Base-by-base conservation (phyloP, 2,113 vertebrate species). In the Lampris megalopsis region DNA sequence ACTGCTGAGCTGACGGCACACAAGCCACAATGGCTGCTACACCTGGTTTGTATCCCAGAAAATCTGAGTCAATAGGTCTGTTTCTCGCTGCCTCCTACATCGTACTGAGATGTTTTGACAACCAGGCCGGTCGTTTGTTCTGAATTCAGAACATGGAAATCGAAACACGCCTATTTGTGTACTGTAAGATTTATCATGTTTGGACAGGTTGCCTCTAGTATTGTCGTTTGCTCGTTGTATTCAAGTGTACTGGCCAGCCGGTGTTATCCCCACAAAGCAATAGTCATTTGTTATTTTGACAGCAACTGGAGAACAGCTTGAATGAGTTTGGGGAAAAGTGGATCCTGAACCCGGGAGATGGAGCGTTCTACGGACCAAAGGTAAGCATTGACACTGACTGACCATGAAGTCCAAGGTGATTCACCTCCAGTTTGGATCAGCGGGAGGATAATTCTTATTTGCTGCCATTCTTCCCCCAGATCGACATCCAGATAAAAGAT, bases 261-360 rank as follows among this genome's bases (percentile, higher is more conserved):
- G 9, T 38, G 45, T 77, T 42, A 56, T n/a, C 1, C 7, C 53
- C 73, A 75, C 40, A 61, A 72, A 68, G 24, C 56, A 41, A 6
- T 67, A 4, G 36, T 62, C 85, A 43, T 83, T n/a, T 72, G 77
- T 86, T 88, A 79, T 61, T 76, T 79, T 82, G 53, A 37, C 88
- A 99, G 98, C 98, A 99, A 99, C 96, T 99, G 2, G 98, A 99
- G 92, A 99, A 96, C 89, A 99, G 97, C 88, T 92, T 99, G 72
- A 98, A 95, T 86, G 96, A 96, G 50, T 99, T 99, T 75, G 97
- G 96, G 49, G 96, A 98, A 87, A 97, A 98, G 77, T 99, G 98
- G 98, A 92, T 97, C 65, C 92, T 99, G 74, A 99, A 99, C 84
- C 96, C 97, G 1, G 98, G 98, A 0, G 98, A 99, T 77, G 98